Evolutionary conservation across 2,797 vertebrate genomes (phyloP), one percentile per base, ranked within the genome.

Genomic region (Rousettus madagascariensis): DNA sequence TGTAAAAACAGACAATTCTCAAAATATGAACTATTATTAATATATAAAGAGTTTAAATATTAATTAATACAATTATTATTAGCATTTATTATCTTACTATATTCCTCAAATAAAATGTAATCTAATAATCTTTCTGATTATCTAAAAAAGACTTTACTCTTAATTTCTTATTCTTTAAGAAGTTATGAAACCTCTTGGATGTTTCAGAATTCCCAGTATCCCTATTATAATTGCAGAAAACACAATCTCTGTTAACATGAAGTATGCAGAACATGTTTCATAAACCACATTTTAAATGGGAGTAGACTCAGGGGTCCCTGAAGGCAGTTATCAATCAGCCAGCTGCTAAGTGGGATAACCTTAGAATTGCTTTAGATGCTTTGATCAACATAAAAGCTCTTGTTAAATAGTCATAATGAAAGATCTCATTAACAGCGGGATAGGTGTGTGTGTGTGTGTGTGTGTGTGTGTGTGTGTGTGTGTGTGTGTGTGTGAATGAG

Each of bases 371-470:
- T 88, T 90, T 78, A 88, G 49, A 71, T 80, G 66, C 36, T 92
- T 82, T 96, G 43, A 94, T 91, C 77, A 90, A 95, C 72, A 87
- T 63, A 33, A 90, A 95, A 65, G 85, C 33, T 92, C 91, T 90
- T 96, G 55, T 92, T 92, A 87, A 90, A 86, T 49, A 94, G 24
- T 11, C 41, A 53, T 90, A 96, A 92, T 79, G 61, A 90, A 97
- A 93, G 72, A 90, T 88, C 72, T 95, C 89, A 88, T 96, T 96
- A 95, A 86, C 33, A 68, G 10, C 16, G 33, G 43, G 11, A 36
- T 57, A 79, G 36, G 6, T 6, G 9, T 46, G 28, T 69, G 22
- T 33, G 51, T 80, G 33, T 89, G 24, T 22, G 6, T 11, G 9
- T n/a, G 11, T 68, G 43, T 65, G 78, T 30, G 6, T 55, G 59